Evolutionary conservation across 1,140 invertebrate species (phyloP).

Genomic region (Prorops nasuta): DNA sequence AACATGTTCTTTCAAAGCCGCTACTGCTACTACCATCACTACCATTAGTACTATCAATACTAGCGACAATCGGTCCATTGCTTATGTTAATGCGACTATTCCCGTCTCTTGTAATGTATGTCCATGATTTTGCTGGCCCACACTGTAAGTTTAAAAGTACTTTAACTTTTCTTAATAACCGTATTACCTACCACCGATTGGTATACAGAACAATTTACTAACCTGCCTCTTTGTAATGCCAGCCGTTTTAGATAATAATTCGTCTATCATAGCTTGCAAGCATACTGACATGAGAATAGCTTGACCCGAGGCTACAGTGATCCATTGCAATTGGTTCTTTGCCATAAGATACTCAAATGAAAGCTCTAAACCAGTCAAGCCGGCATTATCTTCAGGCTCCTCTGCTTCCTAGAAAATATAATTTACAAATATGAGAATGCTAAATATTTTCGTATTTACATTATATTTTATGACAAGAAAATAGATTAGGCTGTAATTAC

Average conservation of each 20-base stretch:
- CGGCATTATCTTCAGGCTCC: constrained; percentile 36
- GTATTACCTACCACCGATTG: background rate
- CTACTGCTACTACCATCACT: too few species aligned
- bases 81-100: constrained; percentile 53
- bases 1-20: too few species aligned
- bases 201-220: constrained; percentile 10
- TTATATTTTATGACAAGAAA: constrained; percentile 1
- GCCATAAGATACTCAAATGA: constrained; percentile 95
- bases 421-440: constrained; percentile 8
- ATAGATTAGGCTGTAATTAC: constrained; percentile 27
- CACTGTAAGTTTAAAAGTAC: constrained; percentile 50
- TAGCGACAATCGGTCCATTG: too few species aligned
- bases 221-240: constrained; percentile 51
- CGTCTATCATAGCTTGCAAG: constrained; percentile 92
- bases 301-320: constrained; percentile 85
- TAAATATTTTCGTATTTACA: constrained; percentile 3
- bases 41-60: too few species aligned
- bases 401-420: constrained; percentile 33
- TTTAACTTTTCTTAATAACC: too few species aligned
- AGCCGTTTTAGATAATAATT: constrained; percentile 81
- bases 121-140: constrained; percentile 48
- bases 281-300: constrained; percentile 94
- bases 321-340: constrained; percentile 91
- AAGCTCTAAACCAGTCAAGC: constrained; percentile 67
- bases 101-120: constrained; percentile 61